Base-by-base conservation (phyloP, 2,797 vertebrate species). In the Oreochromis mossambicus region DNA sequence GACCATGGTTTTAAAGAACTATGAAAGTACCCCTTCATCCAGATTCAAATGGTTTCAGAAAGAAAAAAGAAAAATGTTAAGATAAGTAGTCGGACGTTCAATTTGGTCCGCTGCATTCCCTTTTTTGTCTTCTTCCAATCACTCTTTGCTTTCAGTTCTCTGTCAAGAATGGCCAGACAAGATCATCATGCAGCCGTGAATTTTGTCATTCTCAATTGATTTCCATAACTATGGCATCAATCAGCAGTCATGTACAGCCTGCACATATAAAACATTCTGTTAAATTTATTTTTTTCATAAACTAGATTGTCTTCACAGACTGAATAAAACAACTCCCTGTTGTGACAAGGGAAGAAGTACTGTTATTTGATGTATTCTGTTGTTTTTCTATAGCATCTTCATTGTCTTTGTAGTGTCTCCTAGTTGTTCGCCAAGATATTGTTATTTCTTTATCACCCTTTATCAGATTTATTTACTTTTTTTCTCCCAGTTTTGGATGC, bases 1-100 rank as follows among this genome's bases (percentile, higher is more conserved):
- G 51, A 83, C 38, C 61, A 34, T 61, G 81, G 79, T 89, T 84
- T 91, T 75, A 89, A 85, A 92, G 83, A 87, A 78, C 83, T 86
- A 48, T 68, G 86, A 48, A 85, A 82, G 36, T 77, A 38, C 84
- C 78, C 12, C 26, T 83, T 82, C 41, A 79, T 77, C 78, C 32
- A 78, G 66, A 88, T 84, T 75, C 29, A 85, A 86, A 87, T 29
- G 52, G 52, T 77, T 66, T 66, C 13, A n/a, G 3, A 55, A 46
- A 17, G 56, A 86, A 75, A 87, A 87, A 83, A 70, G 48, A 13
- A 61, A 90, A 91, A 89, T 32, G 75, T 80, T 78, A 29, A 5
- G 14, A 54, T 77, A 6, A 86, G 68, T 54, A 32, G 82, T 77
- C 36, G 17, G 78, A 85, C 52, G 43, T 87, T 85, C 68, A 83